Base-by-base conservation (phyloP, 1,140 invertebrate species). In the Rhagoletis pomonella region DNA sequence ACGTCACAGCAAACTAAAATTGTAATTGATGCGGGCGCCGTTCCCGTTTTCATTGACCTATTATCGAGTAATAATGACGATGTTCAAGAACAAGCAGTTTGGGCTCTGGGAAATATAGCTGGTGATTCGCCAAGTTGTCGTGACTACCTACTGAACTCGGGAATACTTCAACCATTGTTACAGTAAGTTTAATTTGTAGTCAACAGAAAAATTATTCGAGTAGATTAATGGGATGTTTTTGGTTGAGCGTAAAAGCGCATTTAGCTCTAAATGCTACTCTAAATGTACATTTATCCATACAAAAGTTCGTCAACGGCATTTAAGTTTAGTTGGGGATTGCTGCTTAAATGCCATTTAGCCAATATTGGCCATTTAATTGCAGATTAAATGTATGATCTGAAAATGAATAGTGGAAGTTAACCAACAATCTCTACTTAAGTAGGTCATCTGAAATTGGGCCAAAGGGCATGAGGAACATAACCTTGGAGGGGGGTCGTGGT, bases 51-150 rank as follows among this genome's bases (percentile, higher is more conserved):
- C 91, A 97, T 99, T 89, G 94, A 95, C 50, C 94, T 99, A 50
- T 94, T 99, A 42, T 94, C 93, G 58, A 96, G 97, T 88, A 94
- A 96, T n/a, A 96, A 96, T 90, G 97, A 98, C 93, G 98, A 99
- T 94, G 98, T 99, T 6, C 96, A 98, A 92, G 98, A 99, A 94
- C 97, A 99, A 94, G 97, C 98, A 69, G 97, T 99, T 62, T 99
- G 98, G 98, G 98, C 98, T 60, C 94, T 99, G 73, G 92, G 92
- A 2, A 99, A 99, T 93, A 98, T 99, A 91, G 98, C 98, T 87
- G 98, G 98, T 44, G 98, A 99, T 93, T 98, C 97, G 87, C 96
- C 98, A 47, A 95, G 97, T 89, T 99, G 97, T 93, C 95, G 98
- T 88, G 98, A 99, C 94, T 96, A 97, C 93, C 97, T 99, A 88